Conservation (phyloP, 2,797 vertebrate species). For the Pseudotriccus pelzelni region DNA sequence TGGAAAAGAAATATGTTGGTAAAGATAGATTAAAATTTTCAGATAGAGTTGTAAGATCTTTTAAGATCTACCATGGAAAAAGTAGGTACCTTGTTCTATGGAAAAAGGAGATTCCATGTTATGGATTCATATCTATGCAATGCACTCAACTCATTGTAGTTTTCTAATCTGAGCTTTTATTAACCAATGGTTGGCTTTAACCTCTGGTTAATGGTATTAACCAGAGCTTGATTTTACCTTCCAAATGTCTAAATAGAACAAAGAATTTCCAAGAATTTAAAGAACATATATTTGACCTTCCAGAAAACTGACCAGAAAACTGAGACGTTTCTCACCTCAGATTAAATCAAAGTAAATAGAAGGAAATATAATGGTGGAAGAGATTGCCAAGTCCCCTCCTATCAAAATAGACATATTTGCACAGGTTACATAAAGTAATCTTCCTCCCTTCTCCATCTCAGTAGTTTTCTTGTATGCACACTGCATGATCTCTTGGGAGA, state of each 20-base stretch:
- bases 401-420: background rate
- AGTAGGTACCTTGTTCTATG: background rate
- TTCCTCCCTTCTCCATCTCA: accelerated
- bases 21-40: background rate
- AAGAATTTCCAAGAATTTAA: background rate
- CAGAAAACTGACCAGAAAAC: background rate
- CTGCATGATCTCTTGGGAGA: background rate
- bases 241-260: background rate
- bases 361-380: background rate
- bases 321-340: background rate
- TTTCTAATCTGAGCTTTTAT: background rate
- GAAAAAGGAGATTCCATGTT: background rate
- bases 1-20: background rate
- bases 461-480: background rate
- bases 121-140: background rate
- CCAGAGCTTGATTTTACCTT: background rate
- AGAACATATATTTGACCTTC: background rate
- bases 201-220: too few species aligned
- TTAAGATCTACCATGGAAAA: background rate
- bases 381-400: background rate
- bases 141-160: background rate
- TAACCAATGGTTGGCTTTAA: background rate
- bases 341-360: background rate
- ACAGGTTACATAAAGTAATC: background rate
- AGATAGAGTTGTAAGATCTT: background rate